Conservation (phyloP, 2,113 vertebrate species). For the Gallinago paraguaiae region DNA sequence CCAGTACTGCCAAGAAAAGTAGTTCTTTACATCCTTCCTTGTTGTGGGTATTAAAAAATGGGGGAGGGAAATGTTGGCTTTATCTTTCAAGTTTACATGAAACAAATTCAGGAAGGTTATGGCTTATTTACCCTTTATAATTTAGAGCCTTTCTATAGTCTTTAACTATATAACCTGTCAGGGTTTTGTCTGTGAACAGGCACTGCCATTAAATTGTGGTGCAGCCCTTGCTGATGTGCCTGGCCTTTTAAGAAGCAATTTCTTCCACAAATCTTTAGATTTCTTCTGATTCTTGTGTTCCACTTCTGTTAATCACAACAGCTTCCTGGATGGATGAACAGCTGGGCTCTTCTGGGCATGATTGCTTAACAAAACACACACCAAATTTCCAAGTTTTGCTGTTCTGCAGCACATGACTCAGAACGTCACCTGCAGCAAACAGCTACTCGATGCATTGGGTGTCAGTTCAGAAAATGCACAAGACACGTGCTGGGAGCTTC, state of each 20-base stretch:
- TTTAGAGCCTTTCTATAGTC: neutral
- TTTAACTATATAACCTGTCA: neutral
- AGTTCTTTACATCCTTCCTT: neutral
- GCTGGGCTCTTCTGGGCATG: neutral
- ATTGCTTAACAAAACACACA: neutral
- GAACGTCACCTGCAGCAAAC: neutral
- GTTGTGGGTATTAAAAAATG: neutral
- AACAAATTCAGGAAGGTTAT: neutral
- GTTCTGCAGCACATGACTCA: neutral
- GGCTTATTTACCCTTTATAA: neutral
- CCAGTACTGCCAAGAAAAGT: neutral
- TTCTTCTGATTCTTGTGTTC: neutral
- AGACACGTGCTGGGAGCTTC: neutral
- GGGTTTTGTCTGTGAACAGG: neutral
- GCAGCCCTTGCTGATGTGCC: neutral
- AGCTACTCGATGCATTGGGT: neutral
- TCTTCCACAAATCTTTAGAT: neutral
- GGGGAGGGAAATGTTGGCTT: neutral
- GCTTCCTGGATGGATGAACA: neutral
- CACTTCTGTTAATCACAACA: neutral
- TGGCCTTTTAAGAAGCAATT: neutral
- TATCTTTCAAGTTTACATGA: neutral
- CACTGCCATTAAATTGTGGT: neutral
- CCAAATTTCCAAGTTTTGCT: neutral
- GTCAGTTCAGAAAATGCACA: neutral